Conservation (phyloP, 2,888 invertebrate genomes). For the Orgyia antiqua region DNA sequence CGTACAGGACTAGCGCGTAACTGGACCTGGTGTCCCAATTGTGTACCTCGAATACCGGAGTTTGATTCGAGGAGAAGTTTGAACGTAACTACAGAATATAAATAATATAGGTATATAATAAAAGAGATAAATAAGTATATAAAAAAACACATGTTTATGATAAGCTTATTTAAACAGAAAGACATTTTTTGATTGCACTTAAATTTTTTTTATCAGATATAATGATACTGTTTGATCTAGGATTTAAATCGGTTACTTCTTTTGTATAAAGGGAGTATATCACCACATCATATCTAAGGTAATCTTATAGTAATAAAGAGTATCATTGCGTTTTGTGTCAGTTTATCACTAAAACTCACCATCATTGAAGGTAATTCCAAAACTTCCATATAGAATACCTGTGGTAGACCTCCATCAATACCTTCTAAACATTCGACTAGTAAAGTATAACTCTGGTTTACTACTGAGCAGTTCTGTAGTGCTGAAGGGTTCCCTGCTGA, state of each 20-base stretch:
- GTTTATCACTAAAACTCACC: no score
- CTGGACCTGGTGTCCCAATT: conserved; percentile 83
- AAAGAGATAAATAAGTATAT: background rate
- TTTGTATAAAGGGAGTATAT: no score
- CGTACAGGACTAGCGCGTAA: conserved; percentile 87
- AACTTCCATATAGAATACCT: conserved; percentile 88
- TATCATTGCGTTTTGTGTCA: no score
- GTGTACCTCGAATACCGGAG: conserved; percentile 80
- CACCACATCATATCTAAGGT: no score
- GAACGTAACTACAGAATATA: conserved; percentile 59
- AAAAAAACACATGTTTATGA: no score
- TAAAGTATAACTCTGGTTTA: conserved; percentile 83
- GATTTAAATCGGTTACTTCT: no score
- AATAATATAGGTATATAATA: background rate
- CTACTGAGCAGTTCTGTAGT: conserved; percentile 89
- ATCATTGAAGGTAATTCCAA: conserved; percentile 82
- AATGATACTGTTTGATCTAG: no score
- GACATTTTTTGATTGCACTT: no score
- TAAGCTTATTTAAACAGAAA: no score
- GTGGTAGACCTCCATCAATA: conserved; percentile 91
- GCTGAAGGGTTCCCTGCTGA: conserved; percentile 88
- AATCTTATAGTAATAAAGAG: no score
- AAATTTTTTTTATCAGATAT: no score
- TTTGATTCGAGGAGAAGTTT: conserved; percentile 78
- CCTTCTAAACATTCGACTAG: conserved; percentile 90